Base-by-base conservation (phyloP, 2,888 invertebrate species). In the Yponomeuta plumbellus region DNA sequence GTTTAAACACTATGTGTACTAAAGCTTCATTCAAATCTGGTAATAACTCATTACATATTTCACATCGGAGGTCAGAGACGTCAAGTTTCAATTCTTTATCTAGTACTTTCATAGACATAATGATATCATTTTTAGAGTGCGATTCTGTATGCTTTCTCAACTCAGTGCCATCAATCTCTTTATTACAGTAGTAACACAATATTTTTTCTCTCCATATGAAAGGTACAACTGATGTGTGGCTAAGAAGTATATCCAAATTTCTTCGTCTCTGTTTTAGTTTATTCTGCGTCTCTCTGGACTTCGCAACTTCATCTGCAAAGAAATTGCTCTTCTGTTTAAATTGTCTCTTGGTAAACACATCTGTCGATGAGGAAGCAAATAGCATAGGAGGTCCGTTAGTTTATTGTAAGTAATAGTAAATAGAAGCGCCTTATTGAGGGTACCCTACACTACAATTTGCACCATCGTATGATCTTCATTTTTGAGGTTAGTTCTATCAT, bases 311-410 rank as follows among this genome's bases (percentile, higher is more conserved):
- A 88, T 81, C 88, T 89, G 88, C 81, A 89, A 89, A 86, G 62
- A 89, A 90, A 67, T 90, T 76, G 77, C 90, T 90, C 0, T 87
- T 89, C 17, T 86, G 72, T 61, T 87, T 76, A 1, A 87, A 75
- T 66, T 91, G 91, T 67, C 88, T 86, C 0, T 84, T 77, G 84
- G 90, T 86, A 65, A 89, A 88, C 0, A 86, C 85, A 57, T 88
- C 85, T 0, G 86, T 52, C 17, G 44, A 17, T 17, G 44, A 3
- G 44, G 17, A 52, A 13, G 21, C 66, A 70, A 72, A 17, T 71
- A 0, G 85, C 86, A 58, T 34, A 34, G 34, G 8, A 34, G 1
- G 34, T 34, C 34, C 34, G 34, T 10, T 8, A 34, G 34, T 34
- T 34, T 34, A 34, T 6, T 34, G 34, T 34, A 34, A 34, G 34